phyloP scores from a whole-genome alignment of 2,888 invertebrate species.

The Apodemia mormo region DNA sequence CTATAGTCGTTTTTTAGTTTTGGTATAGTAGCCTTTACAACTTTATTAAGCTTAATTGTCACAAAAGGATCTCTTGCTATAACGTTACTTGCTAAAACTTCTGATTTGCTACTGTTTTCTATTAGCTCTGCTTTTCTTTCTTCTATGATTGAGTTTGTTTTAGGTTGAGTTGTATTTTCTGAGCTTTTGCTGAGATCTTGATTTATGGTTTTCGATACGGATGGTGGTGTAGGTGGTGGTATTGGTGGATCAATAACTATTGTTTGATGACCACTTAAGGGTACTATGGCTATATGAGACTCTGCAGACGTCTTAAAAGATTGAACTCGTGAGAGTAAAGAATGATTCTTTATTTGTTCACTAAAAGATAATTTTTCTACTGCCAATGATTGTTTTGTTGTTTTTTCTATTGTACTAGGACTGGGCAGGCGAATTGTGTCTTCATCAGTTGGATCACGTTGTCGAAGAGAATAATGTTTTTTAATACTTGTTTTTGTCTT shows the following conservation, averaged over 20 bases:
- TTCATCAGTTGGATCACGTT: conserved; percentile 69
- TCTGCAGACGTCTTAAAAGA: conserved; percentile 75
- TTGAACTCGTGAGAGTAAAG: conserved; percentile 69
- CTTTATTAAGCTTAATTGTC: conserved; percentile 73
- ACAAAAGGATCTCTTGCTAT: conserved; percentile 70
- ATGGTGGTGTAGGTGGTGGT: conserved; percentile 35
- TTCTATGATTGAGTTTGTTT: conserved; percentile 5
- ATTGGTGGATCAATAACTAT: conserved; percentile 75
- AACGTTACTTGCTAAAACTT: conserved; percentile 36
- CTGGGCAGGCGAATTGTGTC: conserved; percentile 64
- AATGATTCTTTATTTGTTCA: conserved; percentile 57
- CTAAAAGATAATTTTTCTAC: conserved; percentile 37
- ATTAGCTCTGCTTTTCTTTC: conserved; percentile 18
- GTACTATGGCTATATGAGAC: conserved; percentile 72
- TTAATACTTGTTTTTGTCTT: conserved; percentile 57
- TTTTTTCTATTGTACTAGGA: conserved; percentile 60
- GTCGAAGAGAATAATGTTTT: conserved; percentile 76
- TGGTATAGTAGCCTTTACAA: conserved; percentile 71
- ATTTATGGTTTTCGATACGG: background rate
- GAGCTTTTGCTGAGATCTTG: conserved; percentile 14
- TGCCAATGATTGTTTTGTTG: conserved; percentile 23
- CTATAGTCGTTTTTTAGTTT: conserved; percentile 58
- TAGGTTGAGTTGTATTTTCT: conserved; percentile 21
- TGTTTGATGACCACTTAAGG: conserved; percentile 79
- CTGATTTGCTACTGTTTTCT: conserved; percentile 12